These are phyloP conservation scores for Baccha elongata DNA, from an alignment of 2,888 invertebrate genomes.

Conservation along the genomic window DNA sequence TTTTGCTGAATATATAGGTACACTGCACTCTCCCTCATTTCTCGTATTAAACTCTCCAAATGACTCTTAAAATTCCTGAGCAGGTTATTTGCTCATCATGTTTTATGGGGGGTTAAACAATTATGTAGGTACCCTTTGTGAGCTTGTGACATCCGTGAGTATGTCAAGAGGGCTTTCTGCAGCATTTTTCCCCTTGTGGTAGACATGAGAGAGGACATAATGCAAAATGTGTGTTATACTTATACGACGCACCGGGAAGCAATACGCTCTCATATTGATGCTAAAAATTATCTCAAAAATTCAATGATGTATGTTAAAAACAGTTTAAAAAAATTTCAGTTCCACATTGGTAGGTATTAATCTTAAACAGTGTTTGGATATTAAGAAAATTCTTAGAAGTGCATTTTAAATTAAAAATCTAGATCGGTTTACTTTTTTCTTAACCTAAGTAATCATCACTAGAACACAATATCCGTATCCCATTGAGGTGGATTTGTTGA, in stretches of 20 bases:
- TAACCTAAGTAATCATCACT: conserved; percentile 5
- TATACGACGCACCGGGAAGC: conserved; percentile 47
- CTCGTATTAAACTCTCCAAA: conserved; percentile 1
- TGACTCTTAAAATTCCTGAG: conserved; percentile 23
- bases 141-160: conserved; percentile 21
- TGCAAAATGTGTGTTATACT: conserved; percentile 35
- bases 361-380: not conserved
- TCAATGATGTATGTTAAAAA: too few relatives aligned
- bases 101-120: conserved; percentile 51
- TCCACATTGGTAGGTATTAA: conserved; percentile 20
- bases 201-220: conserved; percentile 34
- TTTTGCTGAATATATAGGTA: conserved; percentile 30
- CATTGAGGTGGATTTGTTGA: conserved; percentile 41
- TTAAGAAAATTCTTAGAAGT: not conserved
- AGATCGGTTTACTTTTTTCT: conserved; percentile 33
- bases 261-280: conserved; percentile 26
- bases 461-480: conserved; percentile 1
- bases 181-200: conserved; percentile 29
- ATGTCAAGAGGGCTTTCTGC: conserved; percentile 41
- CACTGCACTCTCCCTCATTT: not conserved
- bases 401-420: not conserved
- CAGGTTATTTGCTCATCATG: not conserved
- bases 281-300: too few relatives aligned
- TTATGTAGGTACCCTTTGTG: conserved; percentile 14
- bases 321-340: conserved; percentile 29